Percentiles rank a stretch among this genome's conserved stretches.
These are phyloP conservation scores for Cynaeus angustus DNA, from an alignment of 2,888 invertebrate genomes.

Conservation along the genomic window DNA sequence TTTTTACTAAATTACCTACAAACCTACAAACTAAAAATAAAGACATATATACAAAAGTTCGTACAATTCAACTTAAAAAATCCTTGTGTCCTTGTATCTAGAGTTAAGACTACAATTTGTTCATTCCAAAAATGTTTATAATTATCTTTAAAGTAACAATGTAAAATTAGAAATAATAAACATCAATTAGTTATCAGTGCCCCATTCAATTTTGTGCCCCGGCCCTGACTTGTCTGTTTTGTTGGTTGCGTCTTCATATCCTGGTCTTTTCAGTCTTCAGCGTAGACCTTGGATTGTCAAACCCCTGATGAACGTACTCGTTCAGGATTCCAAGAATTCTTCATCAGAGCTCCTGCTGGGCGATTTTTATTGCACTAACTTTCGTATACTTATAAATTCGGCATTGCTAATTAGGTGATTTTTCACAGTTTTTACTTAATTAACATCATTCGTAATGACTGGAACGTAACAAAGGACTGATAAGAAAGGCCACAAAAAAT, in stretches of 20 bases:
- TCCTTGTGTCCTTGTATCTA: too few relatives aligned
- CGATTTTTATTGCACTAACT: constrained; percentile 47
- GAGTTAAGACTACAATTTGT: too few relatives aligned
- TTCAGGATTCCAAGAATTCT: constrained; percentile 63
- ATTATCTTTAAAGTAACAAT: too few relatives aligned
- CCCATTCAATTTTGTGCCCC: too few relatives aligned
- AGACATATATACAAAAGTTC: too few relatives aligned
- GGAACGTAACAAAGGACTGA: neutral
- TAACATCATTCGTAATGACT: constrained; percentile 17
- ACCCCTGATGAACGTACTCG: constrained; percentile 65
- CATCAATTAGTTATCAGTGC: too few relatives aligned
- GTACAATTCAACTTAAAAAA: too few relatives aligned
- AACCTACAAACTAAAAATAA: too few relatives aligned
- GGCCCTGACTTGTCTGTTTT: constrained; percentile 24
- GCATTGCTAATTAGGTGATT: constrained; percentile 53
- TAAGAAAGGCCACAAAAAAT: neutral
- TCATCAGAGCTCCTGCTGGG: constrained; percentile 57
- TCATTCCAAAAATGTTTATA: too few relatives aligned
- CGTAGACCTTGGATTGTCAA: constrained; percentile 64
- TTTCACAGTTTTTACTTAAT: constrained; percentile 52
- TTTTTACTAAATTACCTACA: too few relatives aligned
- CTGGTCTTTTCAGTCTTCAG: neutral
- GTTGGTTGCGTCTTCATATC: constrained; percentile 23
- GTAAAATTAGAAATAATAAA: too few relatives aligned
- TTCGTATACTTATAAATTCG: constrained; percentile 41